Conservation (phyloP, 2,888 invertebrate species). For the Macrophya alboannulata region DNA sequence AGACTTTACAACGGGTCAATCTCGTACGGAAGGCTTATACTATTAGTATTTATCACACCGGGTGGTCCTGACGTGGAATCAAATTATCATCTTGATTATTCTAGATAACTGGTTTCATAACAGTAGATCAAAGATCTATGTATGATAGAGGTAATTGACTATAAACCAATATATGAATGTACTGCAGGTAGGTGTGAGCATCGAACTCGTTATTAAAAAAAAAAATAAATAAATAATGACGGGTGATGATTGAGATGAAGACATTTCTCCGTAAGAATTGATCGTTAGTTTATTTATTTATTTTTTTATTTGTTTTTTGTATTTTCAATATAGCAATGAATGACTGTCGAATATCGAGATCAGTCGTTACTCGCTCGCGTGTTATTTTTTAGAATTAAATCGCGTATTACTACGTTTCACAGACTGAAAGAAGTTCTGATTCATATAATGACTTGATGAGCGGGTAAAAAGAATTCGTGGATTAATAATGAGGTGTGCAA, state of each 20-base stretch:
- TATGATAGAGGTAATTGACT: slow-evolving; percentile 25
- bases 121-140: slow-evolving; percentile 30
- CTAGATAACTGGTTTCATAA: slow-evolving; percentile 47
- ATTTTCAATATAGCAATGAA: background rate
- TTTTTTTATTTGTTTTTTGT: background rate
- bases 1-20: slow-evolving; percentile 12
- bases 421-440: background rate
- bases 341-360: background rate
- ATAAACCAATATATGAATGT: background rate
- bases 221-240: background rate
- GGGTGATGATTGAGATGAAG: background rate
- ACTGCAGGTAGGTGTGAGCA: background rate
- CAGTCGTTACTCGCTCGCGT: too few species aligned
- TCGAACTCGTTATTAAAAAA: background rate
- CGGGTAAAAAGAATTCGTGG: background rate
- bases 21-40: slow-evolving; percentile 47
- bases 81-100: slow-evolving; percentile 42
- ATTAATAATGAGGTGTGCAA: background rate
- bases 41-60: slow-evolving; percentile 21
- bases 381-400: background rate
- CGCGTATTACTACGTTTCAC: background rate
- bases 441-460: background rate
- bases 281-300: background rate
- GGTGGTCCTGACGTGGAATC: slow-evolving; percentile 15
- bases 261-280: background rate